phyloP scores from a whole-genome alignment of 2,888 invertebrate species.

The Helleia helle region DNA sequence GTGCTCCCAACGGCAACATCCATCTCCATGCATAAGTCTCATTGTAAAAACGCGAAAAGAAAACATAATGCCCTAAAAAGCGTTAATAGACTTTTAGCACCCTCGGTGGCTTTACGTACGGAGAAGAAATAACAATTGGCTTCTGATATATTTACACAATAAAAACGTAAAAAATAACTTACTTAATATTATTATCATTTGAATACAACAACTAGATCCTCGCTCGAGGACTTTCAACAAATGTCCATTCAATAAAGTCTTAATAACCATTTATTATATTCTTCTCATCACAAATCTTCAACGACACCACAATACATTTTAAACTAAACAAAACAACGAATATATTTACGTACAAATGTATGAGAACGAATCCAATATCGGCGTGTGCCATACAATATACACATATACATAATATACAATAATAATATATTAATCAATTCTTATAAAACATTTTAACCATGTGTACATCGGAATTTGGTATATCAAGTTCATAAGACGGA shows the following conservation, averaged over 20 bases:
- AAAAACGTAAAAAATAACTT: conserved; percentile 75
- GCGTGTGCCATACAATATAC: not conserved
- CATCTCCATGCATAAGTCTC: conserved; percentile 28
- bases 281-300: conserved; percentile 70
- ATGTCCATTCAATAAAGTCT: conserved; percentile 70
- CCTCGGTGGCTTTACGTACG: conserved; percentile 62
- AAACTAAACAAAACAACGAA: conserved; percentile 55
- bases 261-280: conserved; percentile 58
- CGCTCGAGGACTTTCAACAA: conserved; percentile 66
- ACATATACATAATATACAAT: conserved; percentile 31
- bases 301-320: conserved; percentile 62
- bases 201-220: conserved; percentile 73
- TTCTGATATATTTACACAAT: conserved; percentile 68
- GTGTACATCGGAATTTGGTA: conserved; percentile 46
- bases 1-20: conserved; percentile 14
- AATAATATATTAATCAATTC: conserved; percentile 59
- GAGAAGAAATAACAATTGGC: conserved; percentile 63
- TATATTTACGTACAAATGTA: conserved; percentile 38
- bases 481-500: conserved; percentile 69
- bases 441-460: conserved; percentile 68
- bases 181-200: conserved; percentile 72
- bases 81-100: conserved; percentile 71
- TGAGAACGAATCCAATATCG: conserved; percentile 36
- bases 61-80: conserved; percentile 54
- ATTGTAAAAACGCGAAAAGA: conserved; percentile 27